A percentile compares a stretch with the other conserved stretches of the same genome.
Evolutionary conservation across 2,888 invertebrate species (phyloP).

Genomic region (Agriopis marginaria): DNA sequence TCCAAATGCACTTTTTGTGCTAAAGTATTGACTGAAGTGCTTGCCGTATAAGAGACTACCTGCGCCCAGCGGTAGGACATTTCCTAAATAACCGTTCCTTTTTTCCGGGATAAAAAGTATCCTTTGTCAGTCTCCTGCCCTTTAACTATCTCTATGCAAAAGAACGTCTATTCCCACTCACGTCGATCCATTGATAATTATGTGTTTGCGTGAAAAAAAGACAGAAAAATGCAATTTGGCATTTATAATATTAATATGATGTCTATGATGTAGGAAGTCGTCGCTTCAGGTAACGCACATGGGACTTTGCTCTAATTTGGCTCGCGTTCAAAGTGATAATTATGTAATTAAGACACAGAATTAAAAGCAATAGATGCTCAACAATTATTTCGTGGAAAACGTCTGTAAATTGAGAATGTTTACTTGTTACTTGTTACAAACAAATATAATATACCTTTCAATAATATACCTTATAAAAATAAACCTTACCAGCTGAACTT

Average conservation of each 20-base stretch:
- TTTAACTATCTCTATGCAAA: too few relatives aligned
- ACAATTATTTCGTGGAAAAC: conserved; percentile 3
- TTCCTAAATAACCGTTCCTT: too few relatives aligned
- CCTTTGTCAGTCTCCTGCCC: too few relatives aligned
- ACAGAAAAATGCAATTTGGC: too few relatives aligned
- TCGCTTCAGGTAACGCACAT: conserved; percentile 15
- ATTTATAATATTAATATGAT: background rate
- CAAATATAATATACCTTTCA: too few relatives aligned
- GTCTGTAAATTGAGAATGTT: background rate
- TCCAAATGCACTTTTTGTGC: background rate
- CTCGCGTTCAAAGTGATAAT: conserved; percentile 20
- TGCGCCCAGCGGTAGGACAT: too few relatives aligned
- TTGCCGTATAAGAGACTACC: too few relatives aligned
- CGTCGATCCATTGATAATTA: too few relatives aligned
- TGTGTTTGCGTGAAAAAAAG: too few relatives aligned
- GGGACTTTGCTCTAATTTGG: conserved; percentile 26
- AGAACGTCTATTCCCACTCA: too few relatives aligned
- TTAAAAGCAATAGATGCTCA: conserved; percentile 8
- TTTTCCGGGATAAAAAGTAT: too few relatives aligned
- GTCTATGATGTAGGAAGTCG: background rate
- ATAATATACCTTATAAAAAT: too few relatives aligned
- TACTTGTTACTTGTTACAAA: background rate
- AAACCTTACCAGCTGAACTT: background rate
- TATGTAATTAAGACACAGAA: conserved; percentile 3
- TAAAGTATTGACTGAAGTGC: background rate